Conservation (phyloP, 2,888 invertebrate genomes). For the Prosapia bicincta region DNA sequence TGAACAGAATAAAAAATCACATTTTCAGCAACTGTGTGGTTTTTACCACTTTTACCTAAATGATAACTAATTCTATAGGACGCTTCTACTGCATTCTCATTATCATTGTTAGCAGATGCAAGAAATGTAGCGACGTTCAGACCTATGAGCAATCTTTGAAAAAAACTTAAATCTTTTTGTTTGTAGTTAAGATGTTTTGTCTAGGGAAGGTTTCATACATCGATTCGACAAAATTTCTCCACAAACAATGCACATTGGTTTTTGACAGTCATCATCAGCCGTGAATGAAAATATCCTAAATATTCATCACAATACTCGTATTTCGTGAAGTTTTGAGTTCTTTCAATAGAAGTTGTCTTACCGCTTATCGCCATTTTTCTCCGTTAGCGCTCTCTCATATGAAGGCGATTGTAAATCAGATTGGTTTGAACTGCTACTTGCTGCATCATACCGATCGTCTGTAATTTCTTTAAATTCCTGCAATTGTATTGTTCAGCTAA, state of each 20-base stretch:
- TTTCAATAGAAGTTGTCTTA: too few relatives aligned
- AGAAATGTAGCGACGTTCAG: not conserved
- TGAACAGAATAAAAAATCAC: not conserved
- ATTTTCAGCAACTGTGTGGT: not conserved
- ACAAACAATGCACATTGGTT: not conserved
- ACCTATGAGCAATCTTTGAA: not conserved
- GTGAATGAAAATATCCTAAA: not conserved
- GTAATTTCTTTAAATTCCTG: too few relatives aligned
- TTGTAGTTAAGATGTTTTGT: not conserved
- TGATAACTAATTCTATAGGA: not conserved
- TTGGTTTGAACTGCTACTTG: too few relatives aligned
- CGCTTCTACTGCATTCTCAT: not conserved
- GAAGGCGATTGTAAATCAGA: too few relatives aligned
- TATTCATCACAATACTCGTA: conserved; percentile 1
- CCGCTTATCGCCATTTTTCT: too few relatives aligned
- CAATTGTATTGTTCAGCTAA: too few relatives aligned
- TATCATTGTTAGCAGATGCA: not conserved
- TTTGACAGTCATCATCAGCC: conserved; percentile 9
- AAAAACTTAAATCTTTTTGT: conserved; percentile 1
- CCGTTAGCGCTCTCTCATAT: too few relatives aligned
- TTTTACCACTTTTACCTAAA: not conserved
- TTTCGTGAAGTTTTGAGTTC: too few relatives aligned
- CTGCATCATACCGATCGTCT: too few relatives aligned
- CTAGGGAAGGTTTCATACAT: not conserved
- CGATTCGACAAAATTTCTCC: not conserved